A percentile compares a stretch with the other conserved stretches of the same genome.
phyloP scores from a whole-genome alignment of 1,140 invertebrate species.

The Macrocentrus cingulum region DNA sequence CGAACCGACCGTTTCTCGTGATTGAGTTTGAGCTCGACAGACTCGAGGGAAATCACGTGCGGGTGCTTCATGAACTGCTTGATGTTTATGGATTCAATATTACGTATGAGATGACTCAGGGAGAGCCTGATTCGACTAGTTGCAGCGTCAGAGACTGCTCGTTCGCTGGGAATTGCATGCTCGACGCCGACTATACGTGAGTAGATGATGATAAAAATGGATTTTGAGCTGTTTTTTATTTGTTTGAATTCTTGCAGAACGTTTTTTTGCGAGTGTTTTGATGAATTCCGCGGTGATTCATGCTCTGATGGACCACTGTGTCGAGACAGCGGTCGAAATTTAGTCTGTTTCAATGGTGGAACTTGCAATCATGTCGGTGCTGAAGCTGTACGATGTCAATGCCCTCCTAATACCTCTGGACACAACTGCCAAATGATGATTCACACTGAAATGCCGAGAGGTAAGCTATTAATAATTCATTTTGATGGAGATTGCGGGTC shows the following conservation, averaged over 20 bases:
- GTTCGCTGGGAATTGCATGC: constrained; percentile 80
- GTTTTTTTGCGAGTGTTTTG: constrained; percentile 74
- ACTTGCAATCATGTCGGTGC: constrained; percentile 76
- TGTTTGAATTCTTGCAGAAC: constrained; percentile 39
- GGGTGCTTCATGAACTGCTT: constrained; percentile 77
- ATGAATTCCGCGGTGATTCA: constrained; percentile 69
- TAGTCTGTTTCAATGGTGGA: constrained; percentile 74
- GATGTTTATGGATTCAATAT: constrained; percentile 91
- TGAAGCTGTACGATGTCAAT: constrained; percentile 69
- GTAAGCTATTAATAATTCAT: constrained; percentile 7
- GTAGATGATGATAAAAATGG: background rate
- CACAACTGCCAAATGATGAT: constrained; percentile 68
- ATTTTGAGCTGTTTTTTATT: too few species aligned
- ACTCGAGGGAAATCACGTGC: constrained; percentile 79
- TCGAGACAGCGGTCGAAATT: constrained; percentile 60
- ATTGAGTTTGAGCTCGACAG: constrained; percentile 73
- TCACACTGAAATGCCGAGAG: constrained; percentile 34
- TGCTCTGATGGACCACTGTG: constrained; percentile 76
- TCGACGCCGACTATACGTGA: constrained; percentile 68
- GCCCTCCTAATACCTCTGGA: constrained; percentile 66
- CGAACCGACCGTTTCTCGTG: constrained; percentile 74
- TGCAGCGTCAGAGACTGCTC: constrained; percentile 81
- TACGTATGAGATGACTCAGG: constrained; percentile 76
- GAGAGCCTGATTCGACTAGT: constrained; percentile 60
- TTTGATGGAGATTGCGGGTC: too few species aligned